Evolutionary conservation across 2,797 vertebrate genomes (phyloP).

Genomic region (Sebastes umbrosus): DNA sequence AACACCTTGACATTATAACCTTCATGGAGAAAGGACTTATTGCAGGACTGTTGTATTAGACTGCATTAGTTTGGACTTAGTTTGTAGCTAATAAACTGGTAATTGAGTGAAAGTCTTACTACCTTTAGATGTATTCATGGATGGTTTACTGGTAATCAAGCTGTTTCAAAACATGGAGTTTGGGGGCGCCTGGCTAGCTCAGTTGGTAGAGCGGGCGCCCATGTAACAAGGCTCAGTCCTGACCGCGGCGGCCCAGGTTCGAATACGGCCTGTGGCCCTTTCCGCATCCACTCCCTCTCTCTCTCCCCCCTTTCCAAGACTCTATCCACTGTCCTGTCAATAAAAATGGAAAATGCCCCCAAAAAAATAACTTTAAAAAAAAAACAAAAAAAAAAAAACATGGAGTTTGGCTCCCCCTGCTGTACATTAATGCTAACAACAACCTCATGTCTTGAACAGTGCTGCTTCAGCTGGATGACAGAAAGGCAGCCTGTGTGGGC

Average conservation of each 20-base stretch:
- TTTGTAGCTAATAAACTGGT: neutral
- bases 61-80: neutral
- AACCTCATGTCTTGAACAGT: constrained; percentile 67
- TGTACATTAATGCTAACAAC: constrained; percentile 23
- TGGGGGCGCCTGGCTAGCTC: no score
- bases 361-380: no score
- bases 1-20: neutral
- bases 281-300: no score
- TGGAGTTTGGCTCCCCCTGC: constrained; percentile 58
- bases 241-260: no score
- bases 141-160: neutral
- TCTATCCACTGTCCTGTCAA: no score
- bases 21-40: neutral
- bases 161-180: neutral
- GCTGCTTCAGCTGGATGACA: constrained; percentile 83
- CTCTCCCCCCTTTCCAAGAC: no score
- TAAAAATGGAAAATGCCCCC: no score
- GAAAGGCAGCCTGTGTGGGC: constrained; percentile 83
- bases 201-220: no score
- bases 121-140: neutral
- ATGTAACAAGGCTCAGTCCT: no score
- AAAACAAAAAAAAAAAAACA: no score
- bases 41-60: neutral
- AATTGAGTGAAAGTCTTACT: neutral
- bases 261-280: no score